Base-by-base conservation (phyloP, 2,888 invertebrate species). In the Pherbina coryleti region DNA sequence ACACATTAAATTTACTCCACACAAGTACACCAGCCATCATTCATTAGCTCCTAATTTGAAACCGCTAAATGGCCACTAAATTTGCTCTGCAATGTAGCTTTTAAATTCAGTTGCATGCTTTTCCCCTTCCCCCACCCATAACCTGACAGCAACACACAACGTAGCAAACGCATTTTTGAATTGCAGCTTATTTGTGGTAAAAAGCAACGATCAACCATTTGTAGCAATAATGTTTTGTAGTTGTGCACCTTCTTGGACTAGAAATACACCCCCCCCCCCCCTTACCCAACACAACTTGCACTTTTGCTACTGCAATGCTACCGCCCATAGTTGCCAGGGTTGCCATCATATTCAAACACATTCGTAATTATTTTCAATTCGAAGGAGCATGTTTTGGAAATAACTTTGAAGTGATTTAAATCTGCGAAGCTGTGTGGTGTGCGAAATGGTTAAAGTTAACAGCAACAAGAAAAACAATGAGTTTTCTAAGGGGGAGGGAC, bases 331-430 rank as follows among this genome's bases (percentile, higher is more conserved):
- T 14, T 51, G 25, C 25, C 70, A 53, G 53, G 70, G 70, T 70
- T 62, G 73, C 73, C 51, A 25, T 51, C 53, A 67, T 67, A 55
- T 31, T 75, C 53, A 75, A 67, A 55, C 66, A 37, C 75, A 75
- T 70, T 70, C 66, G 57, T 66, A 66, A 64, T 67, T 76, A 66
- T 57, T 57, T 67, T 60, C 67, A 31, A 49, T 64, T 75, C 51
- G 34, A n/a, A 73, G 67, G 51, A 75, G 37, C 53, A 55, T 57
- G 67, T 69, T 67, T 74, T 60, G 28, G 60, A 49, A 28, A 75
- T 71, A 44, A 25, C 76, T 62, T 31, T 78, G 55, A 69, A 75
- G 75, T 75, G 75, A 75, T 75, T 75, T 75, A 75, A 75, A 75
- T 69, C 75, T 75, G 75, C 28, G 64, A 51, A 60, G 28, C 57